phyloP scores from a whole-genome alignment of 2,888 invertebrate species.

The Lycophotia porphyrea region DNA sequence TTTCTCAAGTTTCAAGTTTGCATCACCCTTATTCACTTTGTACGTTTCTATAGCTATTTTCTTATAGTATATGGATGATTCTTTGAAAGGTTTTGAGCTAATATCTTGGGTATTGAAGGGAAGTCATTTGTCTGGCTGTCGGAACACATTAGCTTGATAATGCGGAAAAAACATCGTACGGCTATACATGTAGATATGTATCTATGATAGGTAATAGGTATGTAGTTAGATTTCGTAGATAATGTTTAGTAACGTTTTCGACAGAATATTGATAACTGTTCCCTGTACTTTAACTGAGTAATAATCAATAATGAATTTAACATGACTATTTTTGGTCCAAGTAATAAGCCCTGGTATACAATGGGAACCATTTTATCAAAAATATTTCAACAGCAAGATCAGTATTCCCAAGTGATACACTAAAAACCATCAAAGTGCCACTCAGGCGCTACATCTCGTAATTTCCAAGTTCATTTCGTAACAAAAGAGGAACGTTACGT shows the following conservation, averaged over 20 bases:
- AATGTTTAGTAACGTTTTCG: background rate
- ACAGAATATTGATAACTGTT: background rate
- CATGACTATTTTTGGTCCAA: background rate
- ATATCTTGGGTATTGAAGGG: slow-evolving; percentile 62
- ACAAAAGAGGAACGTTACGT: slow-evolving; percentile 58
- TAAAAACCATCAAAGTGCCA: slow-evolving; percentile 51
- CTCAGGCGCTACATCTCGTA: slow-evolving; percentile 50
- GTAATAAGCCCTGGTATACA: background rate
- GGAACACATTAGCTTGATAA: slow-evolving; percentile 67
- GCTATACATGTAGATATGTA: slow-evolving; percentile 20
- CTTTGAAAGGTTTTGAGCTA: slow-evolving; percentile 63
- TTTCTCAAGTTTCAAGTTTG: background rate
- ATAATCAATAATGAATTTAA: background rate
- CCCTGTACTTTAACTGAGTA: background rate
- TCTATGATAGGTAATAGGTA: too few relatives aligned
- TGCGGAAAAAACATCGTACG: slow-evolving; percentile 50
- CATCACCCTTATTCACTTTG: background rate
- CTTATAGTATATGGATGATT: slow-evolving; percentile 33
- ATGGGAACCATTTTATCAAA: slow-evolving; percentile 10
- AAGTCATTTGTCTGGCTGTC: slow-evolving; percentile 68
- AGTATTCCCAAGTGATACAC: slow-evolving; percentile 40
- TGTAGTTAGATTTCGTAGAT: too few relatives aligned
- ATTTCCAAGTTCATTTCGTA: slow-evolving; percentile 60
- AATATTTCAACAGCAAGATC: slow-evolving; percentile 26
- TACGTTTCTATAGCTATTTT: slow-evolving; percentile 8